These are phyloP conservation scores for Podiceps cristatus DNA, from an alignment of 2,113 vertebrate species.

Conservation along the genomic window DNA sequence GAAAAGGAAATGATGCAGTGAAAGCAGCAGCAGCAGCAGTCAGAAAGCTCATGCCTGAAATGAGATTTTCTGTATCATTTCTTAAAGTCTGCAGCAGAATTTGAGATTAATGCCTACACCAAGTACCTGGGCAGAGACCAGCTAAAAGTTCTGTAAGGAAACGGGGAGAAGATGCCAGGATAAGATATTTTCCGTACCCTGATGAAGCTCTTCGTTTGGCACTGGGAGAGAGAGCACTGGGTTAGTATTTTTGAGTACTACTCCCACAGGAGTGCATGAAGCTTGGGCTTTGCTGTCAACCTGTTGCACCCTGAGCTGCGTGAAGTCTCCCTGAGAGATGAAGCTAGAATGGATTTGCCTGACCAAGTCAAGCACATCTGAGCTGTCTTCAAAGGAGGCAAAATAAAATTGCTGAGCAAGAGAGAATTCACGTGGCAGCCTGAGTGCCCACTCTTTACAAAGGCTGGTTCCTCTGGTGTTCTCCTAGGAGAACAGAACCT, in stretches of 20 bases:
- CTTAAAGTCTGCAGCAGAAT: neutral
- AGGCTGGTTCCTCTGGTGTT: neutral
- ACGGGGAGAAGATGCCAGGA: neutral
- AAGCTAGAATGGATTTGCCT: neutral
- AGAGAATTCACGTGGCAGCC: neutral
- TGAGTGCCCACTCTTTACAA: neutral
- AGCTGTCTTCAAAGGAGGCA: neutral
- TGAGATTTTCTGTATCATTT: neutral
- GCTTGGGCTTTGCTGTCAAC: neutral
- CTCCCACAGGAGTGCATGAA: neutral
- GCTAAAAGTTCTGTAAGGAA: neutral
- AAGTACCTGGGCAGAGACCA: neutral
- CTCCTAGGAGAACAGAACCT: neutral
- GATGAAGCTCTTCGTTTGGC: neutral
- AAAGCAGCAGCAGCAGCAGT: neutral
- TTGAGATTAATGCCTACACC: neutral
- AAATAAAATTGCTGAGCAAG: neutral
- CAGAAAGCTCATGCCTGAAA: neutral
- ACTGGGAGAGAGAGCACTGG: neutral
- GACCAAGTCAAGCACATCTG: rapidly evolving
- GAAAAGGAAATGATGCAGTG: neutral
- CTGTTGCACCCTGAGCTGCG: neutral
- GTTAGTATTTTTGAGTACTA: neutral
- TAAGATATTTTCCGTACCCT: neutral
- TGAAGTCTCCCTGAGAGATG: neutral